Percentiles rank a stretch among this genome's conserved stretches.
phyloP scores from a whole-genome alignment of 2,888 invertebrate genomes.

The Alcis repandata region DNA sequence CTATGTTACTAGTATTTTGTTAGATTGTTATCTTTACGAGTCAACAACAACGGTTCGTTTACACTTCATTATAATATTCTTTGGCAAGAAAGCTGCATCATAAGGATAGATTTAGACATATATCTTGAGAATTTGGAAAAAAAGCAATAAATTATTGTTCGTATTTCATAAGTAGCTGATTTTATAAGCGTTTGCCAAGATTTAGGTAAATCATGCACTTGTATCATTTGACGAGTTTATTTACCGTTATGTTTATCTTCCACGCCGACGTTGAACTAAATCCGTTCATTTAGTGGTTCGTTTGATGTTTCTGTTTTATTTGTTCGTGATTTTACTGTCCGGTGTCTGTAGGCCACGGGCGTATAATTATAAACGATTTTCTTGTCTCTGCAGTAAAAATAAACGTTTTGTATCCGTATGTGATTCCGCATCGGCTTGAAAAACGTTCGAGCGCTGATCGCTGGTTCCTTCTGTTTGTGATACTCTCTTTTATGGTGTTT shows the following conservation, averaged over 20 bases:
- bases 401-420: constrained; percentile 47
- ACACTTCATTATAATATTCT: no score
- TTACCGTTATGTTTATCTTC: constrained; percentile 12
- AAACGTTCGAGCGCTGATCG: constrained; percentile 29
- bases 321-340: constrained; percentile 42
- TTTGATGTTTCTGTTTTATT: constrained; percentile 40
- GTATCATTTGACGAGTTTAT: constrained; percentile 17
- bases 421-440: constrained; percentile 41
- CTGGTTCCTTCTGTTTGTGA: constrained; percentile 38
- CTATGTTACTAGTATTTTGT: no score
- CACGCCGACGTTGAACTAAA: constrained; percentile 11
- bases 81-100: no score
- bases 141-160: no score
- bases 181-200: background rate
- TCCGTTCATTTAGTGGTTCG: constrained; percentile 26
- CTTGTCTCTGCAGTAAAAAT: constrained; percentile 56
- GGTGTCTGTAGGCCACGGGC: constrained; percentile 64
- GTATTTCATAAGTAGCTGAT: background rate
- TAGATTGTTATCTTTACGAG: no score
- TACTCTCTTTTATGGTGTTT: constrained; percentile 40
- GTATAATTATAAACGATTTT: constrained; percentile 63
- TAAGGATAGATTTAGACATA: no score
- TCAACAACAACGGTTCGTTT: no score
- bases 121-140: no score
- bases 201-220: background rate